phyloP scores from a whole-genome alignment of 2,888 invertebrate species.

The Acheta domesticus region DNA sequence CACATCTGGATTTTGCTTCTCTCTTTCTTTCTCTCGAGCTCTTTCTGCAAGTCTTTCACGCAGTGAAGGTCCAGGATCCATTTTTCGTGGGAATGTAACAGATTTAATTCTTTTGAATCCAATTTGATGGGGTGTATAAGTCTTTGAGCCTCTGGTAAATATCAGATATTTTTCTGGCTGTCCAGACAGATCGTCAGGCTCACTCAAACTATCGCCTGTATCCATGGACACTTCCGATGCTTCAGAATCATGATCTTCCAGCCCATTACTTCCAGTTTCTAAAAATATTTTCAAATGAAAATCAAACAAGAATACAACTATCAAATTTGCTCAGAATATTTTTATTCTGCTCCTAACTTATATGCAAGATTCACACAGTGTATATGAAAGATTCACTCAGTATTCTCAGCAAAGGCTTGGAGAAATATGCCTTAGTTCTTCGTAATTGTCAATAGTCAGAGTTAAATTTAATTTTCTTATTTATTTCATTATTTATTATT shows the following conservation, averaged over 20 bases:
- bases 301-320: too few relatives aligned
- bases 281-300: neutral
- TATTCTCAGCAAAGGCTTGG: too few relatives aligned
- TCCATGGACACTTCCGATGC: slow-evolving; percentile 38
- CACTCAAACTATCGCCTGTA: slow-evolving; percentile 35
- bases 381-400: neutral
- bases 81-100: slow-evolving; percentile 62
- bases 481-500: too few relatives aligned
- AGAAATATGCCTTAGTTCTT: too few relatives aligned
- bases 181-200: slow-evolving; percentile 51
- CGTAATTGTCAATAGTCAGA: too few relatives aligned
- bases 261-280: slow-evolving; percentile 26
- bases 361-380: neutral
- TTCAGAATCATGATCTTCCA: slow-evolving; percentile 34
- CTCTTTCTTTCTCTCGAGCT: slow-evolving; percentile 51
- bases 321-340: neutral
- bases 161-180: slow-evolving; percentile 70
- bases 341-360: neutral
- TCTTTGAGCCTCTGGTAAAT: slow-evolving; percentile 77
- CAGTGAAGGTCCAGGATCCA: slow-evolving; percentile 66
- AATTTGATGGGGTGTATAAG: slow-evolving; percentile 82
- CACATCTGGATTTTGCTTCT: slow-evolving; percentile 46
- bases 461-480: too few relatives aligned
- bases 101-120: slow-evolving; percentile 71
- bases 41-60: slow-evolving; percentile 62